A percentile compares a stretch with the other conserved stretches of the same genome.
phyloP scores from a whole-genome alignment of 1,140 invertebrate genomes.

The Phortica variegata region DNA sequence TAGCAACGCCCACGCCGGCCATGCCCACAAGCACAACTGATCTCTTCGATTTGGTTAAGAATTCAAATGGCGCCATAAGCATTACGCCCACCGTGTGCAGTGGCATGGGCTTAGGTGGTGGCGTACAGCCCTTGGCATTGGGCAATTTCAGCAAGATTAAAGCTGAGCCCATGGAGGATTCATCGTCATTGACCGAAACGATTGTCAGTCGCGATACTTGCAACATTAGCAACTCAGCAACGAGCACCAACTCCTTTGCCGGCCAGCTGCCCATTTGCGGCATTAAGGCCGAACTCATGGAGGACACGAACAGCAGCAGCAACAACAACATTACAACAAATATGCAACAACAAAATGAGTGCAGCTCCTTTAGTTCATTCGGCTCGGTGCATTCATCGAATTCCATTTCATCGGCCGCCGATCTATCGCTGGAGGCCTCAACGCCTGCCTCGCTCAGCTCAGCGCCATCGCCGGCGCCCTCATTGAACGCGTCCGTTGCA shows the following conservation, averaged over 20 bases:
- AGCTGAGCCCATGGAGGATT: slow-evolving; percentile 16
- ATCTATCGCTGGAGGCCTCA: slow-evolving; percentile 47
- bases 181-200: no score
- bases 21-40: slow-evolving; percentile 28
- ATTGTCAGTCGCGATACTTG: no score
- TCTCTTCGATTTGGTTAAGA: slow-evolving; percentile 53
- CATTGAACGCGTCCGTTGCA: slow-evolving; percentile 16
- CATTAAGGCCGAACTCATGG: slow-evolving; percentile 35
- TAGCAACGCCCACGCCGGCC: slow-evolving; percentile 1
- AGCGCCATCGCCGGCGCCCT: slow-evolving; percentile 26
- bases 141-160: slow-evolving; percentile 35
- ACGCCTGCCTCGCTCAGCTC: slow-evolving; percentile 37
- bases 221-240: no score
- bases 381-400: slow-evolving; percentile 42
- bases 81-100: slow-evolving; percentile 24
- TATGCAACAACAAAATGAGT: slow-evolving; percentile 11
- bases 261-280: no score
- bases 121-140: slow-evolving; percentile 31
- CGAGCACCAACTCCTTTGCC: no score
- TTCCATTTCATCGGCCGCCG: slow-evolving; percentile 45
- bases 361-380: slow-evolving; percentile 32
- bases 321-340: slow-evolving; percentile 26
- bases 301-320: slow-evolving; percentile 23
- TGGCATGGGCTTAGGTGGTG: slow-evolving; percentile 9
- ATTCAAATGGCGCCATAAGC: slow-evolving; percentile 47